Percentiles rank a stretch among this genome's conserved stretches.
Conservation (phyloP, 64 coral and sea anemone species). For the Montipora capricornis region DNA sequence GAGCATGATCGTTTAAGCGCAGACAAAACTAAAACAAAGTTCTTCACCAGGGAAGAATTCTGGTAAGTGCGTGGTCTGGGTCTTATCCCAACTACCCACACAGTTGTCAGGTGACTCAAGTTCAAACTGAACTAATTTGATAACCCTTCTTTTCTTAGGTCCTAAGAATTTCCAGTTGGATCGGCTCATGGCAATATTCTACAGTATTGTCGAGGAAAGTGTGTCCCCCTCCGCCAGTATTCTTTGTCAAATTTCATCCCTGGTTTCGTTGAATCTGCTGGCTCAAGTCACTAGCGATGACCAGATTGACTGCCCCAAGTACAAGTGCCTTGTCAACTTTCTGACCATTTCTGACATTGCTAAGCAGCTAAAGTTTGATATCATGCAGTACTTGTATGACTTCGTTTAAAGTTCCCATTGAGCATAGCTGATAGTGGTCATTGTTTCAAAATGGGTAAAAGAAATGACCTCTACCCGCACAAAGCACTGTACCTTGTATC, state of each 20-base stretch:
- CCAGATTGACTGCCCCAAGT: constrained; percentile 95
- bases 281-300: constrained; percentile 88
- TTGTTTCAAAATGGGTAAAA: too few species aligned
- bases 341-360: constrained; percentile 88
- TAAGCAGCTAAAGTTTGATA: constrained; percentile 91
- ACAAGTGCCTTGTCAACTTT: constrained; percentile 95
- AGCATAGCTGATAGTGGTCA: not conserved
- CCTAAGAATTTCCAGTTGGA: constrained; percentile 92
- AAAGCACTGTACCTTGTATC: too few species aligned
- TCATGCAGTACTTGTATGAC: constrained; percentile 93
- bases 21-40: too few species aligned
- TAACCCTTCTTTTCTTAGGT: constrained; percentile 40
- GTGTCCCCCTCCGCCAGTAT: constrained; percentile 90
- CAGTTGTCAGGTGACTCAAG: not conserved
- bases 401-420: constrained; percentile 61
- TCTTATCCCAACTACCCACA: not conserved
- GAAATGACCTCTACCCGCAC: too few species aligned
- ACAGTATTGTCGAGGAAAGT: constrained; percentile 96
- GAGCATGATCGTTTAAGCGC: too few species aligned
- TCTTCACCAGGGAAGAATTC: too few species aligned
- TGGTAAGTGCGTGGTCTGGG: not conserved
- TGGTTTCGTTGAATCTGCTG: constrained; percentile 87
- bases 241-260: constrained; percentile 93
- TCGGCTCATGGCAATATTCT: constrained; percentile 97
- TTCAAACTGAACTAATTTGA: not conserved